Evolutionary conservation across 2,113 vertebrate species (phyloP), one percentile per base, ranked within the genome.

Genomic region (Otocyon megalotis): DNA sequence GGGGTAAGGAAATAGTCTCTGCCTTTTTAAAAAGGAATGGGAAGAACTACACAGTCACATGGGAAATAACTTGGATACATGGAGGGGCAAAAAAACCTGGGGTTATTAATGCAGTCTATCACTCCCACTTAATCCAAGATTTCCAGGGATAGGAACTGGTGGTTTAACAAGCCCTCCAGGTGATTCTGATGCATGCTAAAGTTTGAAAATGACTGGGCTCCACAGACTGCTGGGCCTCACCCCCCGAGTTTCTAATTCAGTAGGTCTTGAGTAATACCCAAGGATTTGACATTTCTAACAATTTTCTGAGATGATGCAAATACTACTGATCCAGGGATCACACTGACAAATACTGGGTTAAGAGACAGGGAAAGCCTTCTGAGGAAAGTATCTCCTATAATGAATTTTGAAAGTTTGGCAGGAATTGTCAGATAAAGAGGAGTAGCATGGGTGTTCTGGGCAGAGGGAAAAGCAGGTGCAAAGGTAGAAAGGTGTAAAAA

Each of bases 271-370:
- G 58, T n/a, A 85, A 58, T 24, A 87, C 2, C 3, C 16, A 43
- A 91, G 15, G 30, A 88, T 24, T 71, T 79, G 56, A 76, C 26
- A 88, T 89, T 89, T 89, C 88, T 88, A 97, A 95, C 30, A 85
- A 76, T 67, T 56, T 89, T 60, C 74, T 30, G 24, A 93, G 54
- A 60, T 53, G 54, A 88, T 79, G 65, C 48, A 35, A 63, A 83
- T 72, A 50, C 26, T 93, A 74, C 28, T 58, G 60, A 93, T 60
- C n/a, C 43, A 95, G 54, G 35, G 14, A 65, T 56, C 26, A 79
- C 43, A 86, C 14, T 80, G 62, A n/a, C 60, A 93, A 96, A 53
- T 85, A 88, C 30, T 79, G 48, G 10, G 20, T 22, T 69, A 56
- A 16, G 65, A 82, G 58, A 92, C 8, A 79, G 88, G 35, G 32